Conservation (phyloP, 2,797 vertebrate species). For the Coendou prehensilis region DNA sequence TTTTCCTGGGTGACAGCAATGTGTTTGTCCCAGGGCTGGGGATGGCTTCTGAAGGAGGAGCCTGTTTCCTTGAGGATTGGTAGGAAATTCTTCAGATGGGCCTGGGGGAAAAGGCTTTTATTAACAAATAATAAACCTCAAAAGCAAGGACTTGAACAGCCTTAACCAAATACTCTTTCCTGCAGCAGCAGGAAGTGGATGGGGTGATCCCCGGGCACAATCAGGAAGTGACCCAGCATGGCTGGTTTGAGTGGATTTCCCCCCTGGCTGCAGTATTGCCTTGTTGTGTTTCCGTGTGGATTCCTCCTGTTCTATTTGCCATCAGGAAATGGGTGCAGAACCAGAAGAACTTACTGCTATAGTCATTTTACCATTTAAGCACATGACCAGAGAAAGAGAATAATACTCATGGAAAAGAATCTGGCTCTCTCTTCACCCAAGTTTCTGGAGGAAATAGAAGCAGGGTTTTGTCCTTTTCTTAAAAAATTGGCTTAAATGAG, state of each 20-base stretch:
- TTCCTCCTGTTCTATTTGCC: conserved; percentile 65
- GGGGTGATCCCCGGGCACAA: conserved; percentile 60
- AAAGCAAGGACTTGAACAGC: conserved; percentile 75
- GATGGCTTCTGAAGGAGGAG: conserved; percentile 42
- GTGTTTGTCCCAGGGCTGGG: not conserved
- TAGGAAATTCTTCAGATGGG: conserved; percentile 67
- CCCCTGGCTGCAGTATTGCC: conserved; percentile 15
- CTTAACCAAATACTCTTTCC: conserved; percentile 77
- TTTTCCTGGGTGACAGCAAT: conserved; percentile 23
- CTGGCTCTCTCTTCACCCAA: not conserved
- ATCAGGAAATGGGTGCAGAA: conserved; percentile 70
- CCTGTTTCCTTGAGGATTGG: not conserved
- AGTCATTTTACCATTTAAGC: not conserved
- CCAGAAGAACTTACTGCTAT: conserved; percentile 10
- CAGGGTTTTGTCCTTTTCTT: not conserved
- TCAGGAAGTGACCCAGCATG: conserved; percentile 20
- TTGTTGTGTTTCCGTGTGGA: conserved; percentile 42
- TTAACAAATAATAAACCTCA: conserved; percentile 82
- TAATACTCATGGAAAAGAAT: conserved; percentile 35
- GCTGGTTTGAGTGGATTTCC: conserved; percentile 16
- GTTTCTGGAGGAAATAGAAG: not conserved
- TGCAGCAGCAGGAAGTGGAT: not conserved
- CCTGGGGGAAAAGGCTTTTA: conserved; percentile 65
- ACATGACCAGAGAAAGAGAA: not conserved
- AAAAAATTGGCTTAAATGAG: not conserved